A percentile compares a stretch with the other conserved stretches of the same genome.
Evolutionary conservation across 2,888 invertebrate species (phyloP).

Genomic region (Cephalotes varians): DNA sequence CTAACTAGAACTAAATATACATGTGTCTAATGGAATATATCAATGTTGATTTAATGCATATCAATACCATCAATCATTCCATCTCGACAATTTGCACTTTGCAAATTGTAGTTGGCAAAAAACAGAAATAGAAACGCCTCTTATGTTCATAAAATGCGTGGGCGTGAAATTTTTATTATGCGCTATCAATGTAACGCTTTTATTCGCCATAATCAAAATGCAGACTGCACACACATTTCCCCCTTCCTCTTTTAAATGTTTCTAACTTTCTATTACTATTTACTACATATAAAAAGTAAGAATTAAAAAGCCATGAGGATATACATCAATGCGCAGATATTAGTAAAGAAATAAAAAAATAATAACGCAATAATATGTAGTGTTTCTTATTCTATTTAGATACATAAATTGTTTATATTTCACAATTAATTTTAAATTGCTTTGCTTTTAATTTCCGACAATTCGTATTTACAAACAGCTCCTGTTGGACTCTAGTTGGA

Average conservation of each 20-base stretch:
- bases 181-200: neutral
- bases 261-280: neutral
- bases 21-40: slow-evolving; percentile 14
- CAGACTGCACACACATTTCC: neutral
- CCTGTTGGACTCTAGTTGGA: neutral
- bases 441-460: neutral
- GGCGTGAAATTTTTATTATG: slow-evolving; percentile 9
- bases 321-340: neutral
- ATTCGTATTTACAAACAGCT: slow-evolving; percentile 19
- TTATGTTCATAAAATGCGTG: neutral
- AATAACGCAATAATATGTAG: neutral
- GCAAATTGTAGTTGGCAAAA: neutral
- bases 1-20: slow-evolving; percentile 26
- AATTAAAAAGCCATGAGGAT: neutral
- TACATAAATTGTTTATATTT: neutral
- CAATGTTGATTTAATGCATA: slow-evolving; percentile 10
- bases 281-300: neutral
- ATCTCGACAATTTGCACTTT: neutral
- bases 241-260: neutral
- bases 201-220: neutral
- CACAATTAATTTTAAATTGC: neutral
- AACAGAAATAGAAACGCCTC: neutral
- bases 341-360: neutral
- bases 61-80: neutral
- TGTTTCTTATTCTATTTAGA: neutral